phyloP scores from a whole-genome alignment of 2,797 vertebrate genomes.

The Clamator glandarius region DNA sequence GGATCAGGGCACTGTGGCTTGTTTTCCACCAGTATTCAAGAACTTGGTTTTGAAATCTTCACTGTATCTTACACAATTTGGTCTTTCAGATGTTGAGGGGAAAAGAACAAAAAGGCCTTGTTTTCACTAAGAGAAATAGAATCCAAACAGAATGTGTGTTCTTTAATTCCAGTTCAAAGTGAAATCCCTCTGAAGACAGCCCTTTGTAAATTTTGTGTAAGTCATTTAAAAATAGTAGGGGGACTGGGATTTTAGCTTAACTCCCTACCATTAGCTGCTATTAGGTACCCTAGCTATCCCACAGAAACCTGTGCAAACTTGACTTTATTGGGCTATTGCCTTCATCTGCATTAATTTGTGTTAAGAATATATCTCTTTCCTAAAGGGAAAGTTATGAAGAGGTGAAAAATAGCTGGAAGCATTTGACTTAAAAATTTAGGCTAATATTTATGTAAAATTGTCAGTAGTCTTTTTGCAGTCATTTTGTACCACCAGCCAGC shows the following conservation, averaged over 20 bases:
- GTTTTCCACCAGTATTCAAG: background rate
- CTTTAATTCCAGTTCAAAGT: slow-evolving; percentile 5
- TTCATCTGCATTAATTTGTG: background rate
- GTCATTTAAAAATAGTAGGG: background rate
- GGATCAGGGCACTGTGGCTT: accelerated
- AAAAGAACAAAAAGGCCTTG: background rate
- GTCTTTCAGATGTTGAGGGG: background rate
- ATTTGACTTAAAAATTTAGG: slow-evolving; percentile 14
- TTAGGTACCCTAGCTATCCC: background rate
- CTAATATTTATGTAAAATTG: background rate
- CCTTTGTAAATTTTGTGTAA: background rate
- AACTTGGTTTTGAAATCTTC: background rate
- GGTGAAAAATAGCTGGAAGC: background rate
- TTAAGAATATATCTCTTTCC: background rate
- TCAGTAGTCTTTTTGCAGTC: background rate
- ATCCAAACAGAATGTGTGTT: background rate
- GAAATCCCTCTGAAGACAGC: slow-evolving; percentile 2
- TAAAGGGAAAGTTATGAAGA: background rate
- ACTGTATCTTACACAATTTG: background rate
- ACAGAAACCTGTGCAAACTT: background rate
- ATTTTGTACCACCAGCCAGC: background rate
- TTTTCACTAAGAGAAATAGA: background rate
- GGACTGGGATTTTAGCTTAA: background rate
- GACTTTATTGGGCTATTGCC: background rate
- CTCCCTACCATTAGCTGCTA: background rate